phyloP scores from a whole-genome alignment of 1,140 invertebrate genomes.

The Andrena cerasifolii region DNA sequence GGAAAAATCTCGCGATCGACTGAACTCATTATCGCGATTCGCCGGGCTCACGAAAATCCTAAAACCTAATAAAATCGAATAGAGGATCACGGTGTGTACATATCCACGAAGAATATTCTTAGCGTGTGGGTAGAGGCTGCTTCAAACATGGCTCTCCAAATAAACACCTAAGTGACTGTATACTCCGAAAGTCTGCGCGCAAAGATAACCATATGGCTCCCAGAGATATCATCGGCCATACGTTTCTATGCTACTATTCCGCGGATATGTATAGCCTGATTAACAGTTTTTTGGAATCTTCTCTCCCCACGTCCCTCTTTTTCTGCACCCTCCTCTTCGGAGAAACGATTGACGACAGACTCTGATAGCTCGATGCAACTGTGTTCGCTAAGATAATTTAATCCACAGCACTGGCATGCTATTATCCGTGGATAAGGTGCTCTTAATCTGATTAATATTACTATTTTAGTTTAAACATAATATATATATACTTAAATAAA shows the following conservation, averaged over 20 bases:
- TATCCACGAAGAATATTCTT: slow-evolving; percentile 75
- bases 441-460: too few relatives aligned
- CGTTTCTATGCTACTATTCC: slow-evolving; percentile 60
- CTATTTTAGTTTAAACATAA: not conserved
- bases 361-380: not conserved
- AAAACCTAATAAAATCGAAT: slow-evolving; percentile 82
- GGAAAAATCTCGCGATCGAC: slow-evolving; percentile 32
- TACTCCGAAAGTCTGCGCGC: slow-evolving; percentile 72
- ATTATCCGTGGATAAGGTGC: too few relatives aligned
- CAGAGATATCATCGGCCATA: slow-evolving; percentile 69
- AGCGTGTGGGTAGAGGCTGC: slow-evolving; percentile 74
- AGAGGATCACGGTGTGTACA: slow-evolving; percentile 73
- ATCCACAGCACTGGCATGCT: too few relatives aligned
- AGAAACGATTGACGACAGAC: not conserved
- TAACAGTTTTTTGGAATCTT: slow-evolving; percentile 31
- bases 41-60: slow-evolving; percentile 68
- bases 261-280: slow-evolving; percentile 44
- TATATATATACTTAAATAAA: not conserved
- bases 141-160: slow-evolving; percentile 77
- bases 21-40: slow-evolving; percentile 42
- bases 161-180: slow-evolving; percentile 79
- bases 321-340: not conserved
- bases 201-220: slow-evolving; percentile 81
- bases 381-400: too few relatives aligned
- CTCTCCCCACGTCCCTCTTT: not conserved